A percentile compares a stretch with the other conserved stretches of the same genome.
Conservation (phyloP, 1,140 invertebrate species). For the Hypothenemus hampei region DNA sequence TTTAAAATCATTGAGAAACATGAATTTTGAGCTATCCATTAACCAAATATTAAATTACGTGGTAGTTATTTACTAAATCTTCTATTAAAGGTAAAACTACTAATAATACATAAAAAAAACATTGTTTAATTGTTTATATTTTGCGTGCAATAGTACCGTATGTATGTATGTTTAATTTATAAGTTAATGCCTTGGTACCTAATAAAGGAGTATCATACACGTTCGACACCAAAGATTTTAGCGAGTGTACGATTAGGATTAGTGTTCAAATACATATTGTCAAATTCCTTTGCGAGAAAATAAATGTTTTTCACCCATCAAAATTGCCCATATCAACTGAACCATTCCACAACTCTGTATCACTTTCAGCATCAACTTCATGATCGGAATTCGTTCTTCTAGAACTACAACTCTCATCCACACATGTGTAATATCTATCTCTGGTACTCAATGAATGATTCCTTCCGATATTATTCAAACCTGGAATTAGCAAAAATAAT, state of each 20-base stretch:
- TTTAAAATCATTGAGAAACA: no score
- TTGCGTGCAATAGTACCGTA: no score
- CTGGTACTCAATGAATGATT: slow-evolving; percentile 50
- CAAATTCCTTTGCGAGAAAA: no score
- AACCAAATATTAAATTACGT: no score
- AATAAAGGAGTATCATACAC: not conserved
- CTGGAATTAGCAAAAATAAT: slow-evolving; percentile 32
- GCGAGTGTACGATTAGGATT: slow-evolving; percentile 1
- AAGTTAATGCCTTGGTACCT: no score
- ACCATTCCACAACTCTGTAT: slow-evolving; percentile 38
- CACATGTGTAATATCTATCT: slow-evolving; percentile 52
- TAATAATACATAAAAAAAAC: no score
- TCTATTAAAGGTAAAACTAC: no score
- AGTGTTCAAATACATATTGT: not conserved
- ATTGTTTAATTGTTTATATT: no score
- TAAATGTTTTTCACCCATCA: no score
- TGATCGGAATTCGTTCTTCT: slow-evolving; percentile 37
- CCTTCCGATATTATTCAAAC: slow-evolving; percentile 60
- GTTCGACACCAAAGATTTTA: slow-evolving; percentile 15
- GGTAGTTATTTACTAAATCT: no score
- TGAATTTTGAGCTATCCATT: no score
- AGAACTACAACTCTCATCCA: slow-evolving; percentile 38
- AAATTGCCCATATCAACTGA: slow-evolving; percentile 30
- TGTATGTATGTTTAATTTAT: no score
- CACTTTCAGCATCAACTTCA: slow-evolving; percentile 38